Conservation (phyloP, 2,113 vertebrate genomes). For the Chaetops frenatus region DNA sequence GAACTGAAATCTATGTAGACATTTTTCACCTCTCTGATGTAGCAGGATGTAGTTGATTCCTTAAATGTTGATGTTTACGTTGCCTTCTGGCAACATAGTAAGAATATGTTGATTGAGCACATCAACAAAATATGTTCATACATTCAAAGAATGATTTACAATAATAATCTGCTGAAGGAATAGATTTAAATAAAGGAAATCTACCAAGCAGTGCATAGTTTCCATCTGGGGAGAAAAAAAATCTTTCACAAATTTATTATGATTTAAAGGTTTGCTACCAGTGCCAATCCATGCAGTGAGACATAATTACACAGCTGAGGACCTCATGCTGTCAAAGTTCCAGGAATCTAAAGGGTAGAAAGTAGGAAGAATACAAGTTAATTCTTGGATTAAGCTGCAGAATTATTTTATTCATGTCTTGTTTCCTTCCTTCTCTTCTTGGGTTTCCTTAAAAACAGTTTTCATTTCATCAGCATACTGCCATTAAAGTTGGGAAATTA, state of each 20-base stretch:
- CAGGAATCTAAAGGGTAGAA: neutral
- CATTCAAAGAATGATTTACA: neutral
- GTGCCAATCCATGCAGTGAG: neutral
- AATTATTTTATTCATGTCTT: neutral
- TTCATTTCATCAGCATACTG: neutral
- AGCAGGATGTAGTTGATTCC: neutral
- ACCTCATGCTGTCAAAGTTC: neutral
- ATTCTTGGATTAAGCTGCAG: neutral
- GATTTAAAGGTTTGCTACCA: neutral
- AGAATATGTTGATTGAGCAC: neutral
- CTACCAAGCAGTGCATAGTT: neutral
- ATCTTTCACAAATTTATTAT: neutral
- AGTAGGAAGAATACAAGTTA: neutral
- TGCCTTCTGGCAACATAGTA: neutral
- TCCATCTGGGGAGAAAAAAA: neutral
- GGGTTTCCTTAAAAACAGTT: neutral
- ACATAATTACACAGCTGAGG: neutral
- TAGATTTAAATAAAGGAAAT: neutral
- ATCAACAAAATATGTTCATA: neutral
- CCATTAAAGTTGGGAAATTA: neutral
- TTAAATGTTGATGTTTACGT: neutral
- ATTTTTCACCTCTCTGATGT: neutral
- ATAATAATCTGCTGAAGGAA: neutral
- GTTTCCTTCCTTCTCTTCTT: neutral
- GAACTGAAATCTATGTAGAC: neutral